These are phyloP conservation scores for Chaetura pelagica DNA, from an alignment of 2,113 vertebrate genomes.

Conservation along the genomic window DNA sequence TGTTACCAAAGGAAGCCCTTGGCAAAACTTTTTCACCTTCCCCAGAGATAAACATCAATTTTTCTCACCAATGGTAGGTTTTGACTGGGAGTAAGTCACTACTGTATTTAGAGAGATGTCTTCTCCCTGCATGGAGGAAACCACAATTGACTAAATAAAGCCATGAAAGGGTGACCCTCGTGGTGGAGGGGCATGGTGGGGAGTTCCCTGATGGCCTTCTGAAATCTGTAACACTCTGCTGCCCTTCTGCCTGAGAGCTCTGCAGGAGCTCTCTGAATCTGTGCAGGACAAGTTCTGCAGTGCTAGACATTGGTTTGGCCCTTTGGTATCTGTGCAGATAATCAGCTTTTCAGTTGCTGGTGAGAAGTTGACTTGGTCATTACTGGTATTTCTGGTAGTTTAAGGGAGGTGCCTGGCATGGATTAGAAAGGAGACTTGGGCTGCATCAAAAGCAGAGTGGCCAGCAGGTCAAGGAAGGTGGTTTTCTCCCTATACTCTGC, in stretches of 20 bases:
- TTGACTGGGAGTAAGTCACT: constrained; percentile 1
- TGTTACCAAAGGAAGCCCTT: constrained; percentile 33
- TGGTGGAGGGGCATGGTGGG: constrained; percentile 8
- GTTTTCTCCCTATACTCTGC: too few relatives aligned
- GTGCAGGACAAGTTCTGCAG: background rate
- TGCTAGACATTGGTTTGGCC: background rate
- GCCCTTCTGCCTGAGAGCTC: background rate
- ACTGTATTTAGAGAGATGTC: background rate
- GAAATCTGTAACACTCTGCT: background rate
- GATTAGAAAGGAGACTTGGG: background rate
- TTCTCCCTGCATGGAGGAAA: background rate
- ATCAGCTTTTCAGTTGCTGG: background rate
- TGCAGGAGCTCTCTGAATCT: background rate
- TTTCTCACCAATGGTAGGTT: background rate
- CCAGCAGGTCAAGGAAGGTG: too few relatives aligned
- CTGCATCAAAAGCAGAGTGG: too few relatives aligned
- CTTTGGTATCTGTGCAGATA: background rate
- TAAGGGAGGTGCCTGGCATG: background rate
- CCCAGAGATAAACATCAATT: constrained; percentile 6
- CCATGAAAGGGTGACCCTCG: background rate
- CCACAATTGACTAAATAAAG: constrained; percentile 21
- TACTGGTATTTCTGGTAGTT: background rate
- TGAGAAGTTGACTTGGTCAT: background rate
- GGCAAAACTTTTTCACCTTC: background rate
- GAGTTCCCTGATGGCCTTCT: constrained; percentile 3